phyloP scores from a whole-genome alignment of 2,888 invertebrate species.

The Trachelus troglodyta region DNA sequence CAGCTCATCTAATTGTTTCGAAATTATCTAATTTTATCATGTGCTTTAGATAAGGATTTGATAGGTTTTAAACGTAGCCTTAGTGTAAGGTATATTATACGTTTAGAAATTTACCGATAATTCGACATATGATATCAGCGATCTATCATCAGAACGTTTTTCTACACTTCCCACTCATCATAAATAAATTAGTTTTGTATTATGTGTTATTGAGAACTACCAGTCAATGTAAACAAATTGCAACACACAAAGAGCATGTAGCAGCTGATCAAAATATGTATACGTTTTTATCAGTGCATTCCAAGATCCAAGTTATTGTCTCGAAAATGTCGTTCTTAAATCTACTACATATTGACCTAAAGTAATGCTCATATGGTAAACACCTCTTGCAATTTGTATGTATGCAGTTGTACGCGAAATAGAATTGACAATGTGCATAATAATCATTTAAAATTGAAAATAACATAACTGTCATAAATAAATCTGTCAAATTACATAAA shows the following conservation, averaged over 20 bases:
- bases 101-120: neutral
- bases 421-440: neutral
- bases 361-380: neutral
- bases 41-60: neutral
- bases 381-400: neutral
- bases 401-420: neutral
- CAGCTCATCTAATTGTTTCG: neutral
- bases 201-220: neutral
- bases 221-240: neutral
- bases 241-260: neutral
- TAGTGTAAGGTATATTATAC: neutral
- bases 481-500: neutral
- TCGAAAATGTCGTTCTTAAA: neutral
- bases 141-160: neutral
- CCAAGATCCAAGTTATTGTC: neutral
- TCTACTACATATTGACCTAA: neutral
- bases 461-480: neutral
- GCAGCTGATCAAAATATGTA: neutral
- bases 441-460: neutral
- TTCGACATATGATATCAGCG: neutral
- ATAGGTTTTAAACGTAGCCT: neutral
- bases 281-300: neutral
- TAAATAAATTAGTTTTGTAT: neutral
- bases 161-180: neutral
- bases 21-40: neutral